phyloP scores from a whole-genome alignment of 2,113 vertebrate species.

The Mungos mungo region DNA sequence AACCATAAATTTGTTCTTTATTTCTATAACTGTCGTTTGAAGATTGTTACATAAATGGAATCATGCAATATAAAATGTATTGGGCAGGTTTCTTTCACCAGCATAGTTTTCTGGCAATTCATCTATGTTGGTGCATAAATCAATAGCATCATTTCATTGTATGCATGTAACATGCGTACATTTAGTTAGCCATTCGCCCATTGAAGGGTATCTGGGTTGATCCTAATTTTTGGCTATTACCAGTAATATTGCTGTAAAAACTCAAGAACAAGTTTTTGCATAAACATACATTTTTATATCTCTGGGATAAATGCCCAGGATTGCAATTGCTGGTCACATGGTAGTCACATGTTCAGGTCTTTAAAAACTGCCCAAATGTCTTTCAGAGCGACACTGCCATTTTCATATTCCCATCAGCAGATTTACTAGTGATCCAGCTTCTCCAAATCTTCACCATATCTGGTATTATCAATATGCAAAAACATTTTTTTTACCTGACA shows the following conservation, averaged over 20 bases:
- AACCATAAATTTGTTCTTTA: background rate
- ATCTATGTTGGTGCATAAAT: background rate
- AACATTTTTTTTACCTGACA: background rate
- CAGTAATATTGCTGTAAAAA: background rate
- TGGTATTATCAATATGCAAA: background rate
- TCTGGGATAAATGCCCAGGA: background rate
- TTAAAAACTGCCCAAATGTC: background rate
- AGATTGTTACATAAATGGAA: background rate
- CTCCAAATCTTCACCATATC: background rate
- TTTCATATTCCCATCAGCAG: background rate
- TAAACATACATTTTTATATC: background rate
- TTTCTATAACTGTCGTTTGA: background rate
- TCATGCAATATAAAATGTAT: background rate
- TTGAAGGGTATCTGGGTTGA: background rate
- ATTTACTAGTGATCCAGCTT: background rate
- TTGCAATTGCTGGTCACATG: background rate
- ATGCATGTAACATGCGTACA: background rate
- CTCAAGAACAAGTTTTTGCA: background rate
- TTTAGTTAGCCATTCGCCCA: background rate
- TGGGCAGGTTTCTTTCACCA: background rate
- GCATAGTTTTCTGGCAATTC: background rate
- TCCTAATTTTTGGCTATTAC: background rate
- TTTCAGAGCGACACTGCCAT: background rate
- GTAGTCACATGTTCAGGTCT: background rate
- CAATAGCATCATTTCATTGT: background rate